phyloP scores from a whole-genome alignment of 2,797 vertebrate species.

The Pterois miles region DNA sequence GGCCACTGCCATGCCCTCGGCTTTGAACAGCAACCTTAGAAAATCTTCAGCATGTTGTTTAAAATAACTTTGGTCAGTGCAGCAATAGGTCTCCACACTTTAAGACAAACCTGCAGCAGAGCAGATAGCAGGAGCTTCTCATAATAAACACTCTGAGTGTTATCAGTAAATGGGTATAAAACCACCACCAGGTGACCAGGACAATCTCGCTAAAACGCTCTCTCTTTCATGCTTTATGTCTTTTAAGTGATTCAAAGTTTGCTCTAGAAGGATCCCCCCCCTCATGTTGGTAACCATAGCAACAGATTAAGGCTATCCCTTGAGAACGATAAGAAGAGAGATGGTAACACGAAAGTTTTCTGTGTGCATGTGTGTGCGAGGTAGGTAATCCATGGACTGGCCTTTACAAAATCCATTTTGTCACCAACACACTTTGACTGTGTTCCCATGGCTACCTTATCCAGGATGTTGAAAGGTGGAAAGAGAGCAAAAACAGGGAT shows the following conservation, averaged over 20 bases:
- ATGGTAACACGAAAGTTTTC: slow-evolving; percentile 8
- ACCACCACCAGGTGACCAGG: background rate
- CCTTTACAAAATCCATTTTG: slow-evolving; percentile 70
- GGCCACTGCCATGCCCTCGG: background rate
- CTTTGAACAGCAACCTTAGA: background rate
- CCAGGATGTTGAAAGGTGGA: slow-evolving; percentile 20
- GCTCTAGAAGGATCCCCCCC: background rate
- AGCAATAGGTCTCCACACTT: background rate
- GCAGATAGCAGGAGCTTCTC: no score
- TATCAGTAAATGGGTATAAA: background rate
- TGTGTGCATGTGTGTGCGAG: slow-evolving; percentile 7
- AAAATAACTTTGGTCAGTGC: background rate
- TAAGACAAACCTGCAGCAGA: background rate
- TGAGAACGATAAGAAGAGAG: slow-evolving; percentile 21
- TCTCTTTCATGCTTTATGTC: background rate
- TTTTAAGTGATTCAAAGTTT: slow-evolving; percentile 29
- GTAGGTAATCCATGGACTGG: slow-evolving; percentile 42
- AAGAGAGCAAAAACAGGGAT: slow-evolving; percentile 1
- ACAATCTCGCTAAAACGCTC: background rate
- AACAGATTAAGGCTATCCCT: slow-evolving; percentile 64
- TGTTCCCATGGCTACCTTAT: slow-evolving; percentile 75
- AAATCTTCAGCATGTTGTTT: background rate
- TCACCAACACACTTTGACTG: slow-evolving; percentile 53
- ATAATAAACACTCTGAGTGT: background rate
- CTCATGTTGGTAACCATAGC: slow-evolving; percentile 51